phyloP scores from a whole-genome alignment of 2,888 invertebrate species.

The Melipona beecheii region DNA sequence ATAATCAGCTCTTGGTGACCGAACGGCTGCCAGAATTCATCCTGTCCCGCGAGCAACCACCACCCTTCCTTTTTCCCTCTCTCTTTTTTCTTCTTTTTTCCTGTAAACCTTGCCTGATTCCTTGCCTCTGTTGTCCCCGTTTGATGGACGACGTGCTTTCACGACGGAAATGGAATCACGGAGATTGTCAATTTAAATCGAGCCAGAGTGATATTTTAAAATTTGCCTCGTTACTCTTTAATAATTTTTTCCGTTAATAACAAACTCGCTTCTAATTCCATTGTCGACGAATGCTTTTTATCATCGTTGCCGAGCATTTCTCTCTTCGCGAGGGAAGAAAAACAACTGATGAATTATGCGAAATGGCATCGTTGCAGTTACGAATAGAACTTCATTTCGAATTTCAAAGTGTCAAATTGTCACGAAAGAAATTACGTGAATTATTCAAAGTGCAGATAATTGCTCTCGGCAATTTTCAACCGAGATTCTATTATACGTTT shows the following conservation, averaged over 20 bases:
- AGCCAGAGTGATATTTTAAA: neutral
- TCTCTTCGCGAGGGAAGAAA: too few species aligned
- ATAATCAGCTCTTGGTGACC: conserved; percentile 46
- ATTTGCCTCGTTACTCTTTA: neutral
- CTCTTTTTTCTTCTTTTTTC: too few species aligned
- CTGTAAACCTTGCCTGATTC: neutral
- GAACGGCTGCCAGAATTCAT: conserved; percentile 21
- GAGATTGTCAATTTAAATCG: neutral
- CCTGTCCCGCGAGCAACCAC: neutral
- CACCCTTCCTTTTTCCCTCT: neutral
- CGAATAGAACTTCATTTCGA: too few species aligned
- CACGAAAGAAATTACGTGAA: too few species aligned
- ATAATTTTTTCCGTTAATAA: neutral
- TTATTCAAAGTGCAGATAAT: too few species aligned
- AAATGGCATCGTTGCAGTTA: too few species aligned
- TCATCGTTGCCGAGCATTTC: neutral
- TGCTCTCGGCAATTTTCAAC: too few species aligned
- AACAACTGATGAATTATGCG: neutral
- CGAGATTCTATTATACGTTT: too few species aligned
- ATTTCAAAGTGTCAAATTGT: too few species aligned
- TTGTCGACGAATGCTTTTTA: neutral
- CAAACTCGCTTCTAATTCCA: neutral
- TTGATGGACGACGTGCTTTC: too few species aligned
- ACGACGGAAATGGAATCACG: neutral
- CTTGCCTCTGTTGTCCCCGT: neutral